phyloP scores from a whole-genome alignment of 2,113 vertebrate genomes.

The Zosterops lateralis region DNA sequence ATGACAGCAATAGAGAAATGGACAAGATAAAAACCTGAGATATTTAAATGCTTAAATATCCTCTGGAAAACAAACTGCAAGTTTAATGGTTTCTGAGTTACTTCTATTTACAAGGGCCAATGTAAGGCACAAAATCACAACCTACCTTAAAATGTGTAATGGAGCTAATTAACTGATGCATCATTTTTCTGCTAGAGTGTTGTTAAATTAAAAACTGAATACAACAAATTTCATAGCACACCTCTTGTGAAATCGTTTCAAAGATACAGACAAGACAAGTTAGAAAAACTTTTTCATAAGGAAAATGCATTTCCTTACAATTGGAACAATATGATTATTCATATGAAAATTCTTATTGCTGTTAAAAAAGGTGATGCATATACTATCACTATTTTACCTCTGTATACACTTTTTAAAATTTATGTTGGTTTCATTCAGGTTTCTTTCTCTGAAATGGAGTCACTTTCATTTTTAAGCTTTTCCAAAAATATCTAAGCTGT shows the following conservation, averaged over 20 bases:
- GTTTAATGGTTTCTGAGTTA: neutral
- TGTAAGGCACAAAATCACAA: neutral
- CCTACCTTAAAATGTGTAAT: neutral
- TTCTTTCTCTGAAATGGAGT: neutral
- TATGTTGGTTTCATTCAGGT: neutral
- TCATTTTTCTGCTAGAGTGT: neutral
- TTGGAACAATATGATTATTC: neutral
- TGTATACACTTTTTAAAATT: neutral
- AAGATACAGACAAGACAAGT: neutral
- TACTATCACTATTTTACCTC: neutral
- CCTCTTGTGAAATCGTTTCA: neutral
- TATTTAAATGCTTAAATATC: neutral
- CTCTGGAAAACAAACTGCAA: neutral
- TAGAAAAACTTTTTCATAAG: neutral
- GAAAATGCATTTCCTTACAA: neutral
- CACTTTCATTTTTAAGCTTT: neutral
- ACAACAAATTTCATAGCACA: neutral
- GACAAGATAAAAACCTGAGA: neutral
- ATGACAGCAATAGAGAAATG: neutral
- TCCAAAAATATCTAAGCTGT: neutral
- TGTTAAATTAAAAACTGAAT: neutral
- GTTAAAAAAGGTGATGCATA: neutral
- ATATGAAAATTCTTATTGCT: neutral
- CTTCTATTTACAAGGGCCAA: accelerated
- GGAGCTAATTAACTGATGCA: neutral